These are phyloP conservation scores for Oryzias celebensis DNA, from an alignment of 2,113 vertebrate species.

Conservation along the genomic window DNA sequence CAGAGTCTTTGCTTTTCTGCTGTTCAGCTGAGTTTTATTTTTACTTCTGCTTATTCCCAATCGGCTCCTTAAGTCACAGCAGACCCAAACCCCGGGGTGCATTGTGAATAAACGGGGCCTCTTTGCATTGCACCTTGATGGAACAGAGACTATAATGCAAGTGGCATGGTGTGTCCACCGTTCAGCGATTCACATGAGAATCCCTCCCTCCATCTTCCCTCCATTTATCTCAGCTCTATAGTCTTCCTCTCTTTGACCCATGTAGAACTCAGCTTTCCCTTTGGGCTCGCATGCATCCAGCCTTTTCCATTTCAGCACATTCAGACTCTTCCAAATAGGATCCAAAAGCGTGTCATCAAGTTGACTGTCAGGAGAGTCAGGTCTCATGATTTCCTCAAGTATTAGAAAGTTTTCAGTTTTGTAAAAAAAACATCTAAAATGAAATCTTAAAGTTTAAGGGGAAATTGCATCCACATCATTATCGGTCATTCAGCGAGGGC, in stretches of 20 bases:
- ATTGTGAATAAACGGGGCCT: constrained; percentile 46
- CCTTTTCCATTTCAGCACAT: constrained; percentile 65
- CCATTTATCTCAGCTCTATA: constrained; percentile 68
- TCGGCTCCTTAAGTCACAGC: not conserved
- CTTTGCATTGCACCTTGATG: constrained; percentile 65
- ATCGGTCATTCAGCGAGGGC: no score
- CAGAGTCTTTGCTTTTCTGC: constrained; percentile 14
- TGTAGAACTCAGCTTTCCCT: constrained; percentile 75
- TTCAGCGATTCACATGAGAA: constrained; percentile 72
- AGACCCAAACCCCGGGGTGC: constrained; percentile 52
- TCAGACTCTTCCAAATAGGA: constrained; percentile 61
- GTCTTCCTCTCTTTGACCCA: constrained; percentile 74
- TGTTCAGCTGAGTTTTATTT: no score
- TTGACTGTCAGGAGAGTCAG: constrained; percentile 56
- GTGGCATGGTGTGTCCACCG: constrained; percentile 79
- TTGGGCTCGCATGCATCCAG: constrained; percentile 68
- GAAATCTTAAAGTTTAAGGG: no score
- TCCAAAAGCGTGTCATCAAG: constrained; percentile 70
- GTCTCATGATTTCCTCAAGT: constrained; percentile 37
- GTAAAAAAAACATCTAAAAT: no score
- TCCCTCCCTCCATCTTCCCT: constrained; percentile 55
- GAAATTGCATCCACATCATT: no score
- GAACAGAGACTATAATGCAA: constrained; percentile 77
- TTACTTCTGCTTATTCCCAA: no score
- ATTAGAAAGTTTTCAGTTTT: no score